Evolutionary conservation across 2,797 vertebrate genomes (phyloP).

Genomic region (Sphenodon punctatus): DNA sequence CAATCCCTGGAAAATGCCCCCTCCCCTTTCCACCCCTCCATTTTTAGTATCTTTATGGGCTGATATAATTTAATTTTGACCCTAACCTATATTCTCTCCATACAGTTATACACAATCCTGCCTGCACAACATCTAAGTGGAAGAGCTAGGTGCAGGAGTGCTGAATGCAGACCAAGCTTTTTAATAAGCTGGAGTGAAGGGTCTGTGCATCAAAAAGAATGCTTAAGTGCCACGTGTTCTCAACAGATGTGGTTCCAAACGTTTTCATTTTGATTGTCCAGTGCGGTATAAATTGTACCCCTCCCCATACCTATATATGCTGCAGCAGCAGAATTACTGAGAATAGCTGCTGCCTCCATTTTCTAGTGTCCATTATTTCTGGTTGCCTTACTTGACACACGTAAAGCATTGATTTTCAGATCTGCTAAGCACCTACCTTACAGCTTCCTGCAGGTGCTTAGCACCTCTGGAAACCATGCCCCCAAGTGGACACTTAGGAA

Average conservation of each 20-base stretch:
- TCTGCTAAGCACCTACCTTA: rapidly evolving
- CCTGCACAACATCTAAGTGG: not conserved
- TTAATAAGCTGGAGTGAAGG: not conserved
- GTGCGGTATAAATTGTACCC: not conserved
- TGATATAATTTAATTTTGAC: not conserved
- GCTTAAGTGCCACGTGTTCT: not conserved
- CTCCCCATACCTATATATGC: not conserved
- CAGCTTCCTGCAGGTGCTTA: not conserved
- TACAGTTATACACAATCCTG: not conserved
- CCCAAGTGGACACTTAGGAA: too few species aligned
- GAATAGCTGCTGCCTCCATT: not conserved
- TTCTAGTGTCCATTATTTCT: rapidly evolving
- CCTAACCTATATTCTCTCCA: rapidly evolving
- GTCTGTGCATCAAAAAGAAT: not conserved
- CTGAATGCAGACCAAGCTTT: too few species aligned
- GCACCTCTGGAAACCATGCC: too few species aligned
- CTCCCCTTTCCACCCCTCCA: not conserved
- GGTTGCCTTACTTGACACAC: rapidly evolving
- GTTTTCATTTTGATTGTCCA: not conserved
- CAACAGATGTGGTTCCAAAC: not conserved
- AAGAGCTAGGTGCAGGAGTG: too few species aligned
- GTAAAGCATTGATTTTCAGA: rapidly evolving
- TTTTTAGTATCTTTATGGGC: not conserved
- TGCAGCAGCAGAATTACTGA: rapidly evolving
- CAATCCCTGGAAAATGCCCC: not conserved